Conservation (phyloP, 2,113 vertebrate genomes). For the Oryzias javanicus region DNA sequence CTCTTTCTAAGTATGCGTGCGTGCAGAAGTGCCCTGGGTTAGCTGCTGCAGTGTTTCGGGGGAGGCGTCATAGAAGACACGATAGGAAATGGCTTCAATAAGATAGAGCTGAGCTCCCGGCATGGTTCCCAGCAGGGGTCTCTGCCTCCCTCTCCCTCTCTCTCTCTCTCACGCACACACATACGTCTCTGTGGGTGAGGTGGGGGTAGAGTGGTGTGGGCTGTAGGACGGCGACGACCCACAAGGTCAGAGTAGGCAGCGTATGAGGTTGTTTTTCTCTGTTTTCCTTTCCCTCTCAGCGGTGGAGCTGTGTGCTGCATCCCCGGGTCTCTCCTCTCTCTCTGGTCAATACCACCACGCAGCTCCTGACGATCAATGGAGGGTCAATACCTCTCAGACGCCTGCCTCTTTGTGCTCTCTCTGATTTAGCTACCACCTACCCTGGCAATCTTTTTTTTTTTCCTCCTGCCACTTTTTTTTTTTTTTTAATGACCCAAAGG, state of each 20-base stretch:
- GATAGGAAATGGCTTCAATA: conserved; percentile 67
- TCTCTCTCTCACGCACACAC: conserved; percentile 17
- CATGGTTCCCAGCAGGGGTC: conserved; percentile 62
- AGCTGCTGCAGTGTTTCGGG: conserved; percentile 52
- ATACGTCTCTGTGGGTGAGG: conserved; percentile 25
- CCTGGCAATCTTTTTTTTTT: conserved; percentile 55
- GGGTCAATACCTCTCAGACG: conserved; percentile 84
- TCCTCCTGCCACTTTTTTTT: conserved; percentile 45
- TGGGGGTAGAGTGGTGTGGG: conserved; percentile 60
- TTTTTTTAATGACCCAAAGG: conserved; percentile 68
- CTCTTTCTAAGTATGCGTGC: conserved; percentile 5
- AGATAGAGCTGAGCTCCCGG: conserved; percentile 64
- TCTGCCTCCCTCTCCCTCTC: conserved; percentile 30
- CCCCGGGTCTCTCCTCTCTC: conserved; percentile 75
- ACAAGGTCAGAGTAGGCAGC: conserved; percentile 76
- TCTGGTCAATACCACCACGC: conserved; percentile 81
- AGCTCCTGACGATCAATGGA: conserved; percentile 78
- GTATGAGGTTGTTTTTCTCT: conserved; percentile 73
- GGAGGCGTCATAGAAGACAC: conserved; percentile 41
- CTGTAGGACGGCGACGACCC: conserved; percentile 66
- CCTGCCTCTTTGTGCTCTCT: conserved; percentile 80
- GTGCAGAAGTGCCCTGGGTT: conserved; percentile 44
- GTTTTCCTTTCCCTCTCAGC: conserved; percentile 59
- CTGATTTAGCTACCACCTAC: conserved; percentile 82
- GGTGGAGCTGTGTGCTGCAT: conserved; percentile 72